Conservation (phyloP, 2,113 vertebrate species). For the rabbit (Oryctolagus cuniculus) region DNA sequence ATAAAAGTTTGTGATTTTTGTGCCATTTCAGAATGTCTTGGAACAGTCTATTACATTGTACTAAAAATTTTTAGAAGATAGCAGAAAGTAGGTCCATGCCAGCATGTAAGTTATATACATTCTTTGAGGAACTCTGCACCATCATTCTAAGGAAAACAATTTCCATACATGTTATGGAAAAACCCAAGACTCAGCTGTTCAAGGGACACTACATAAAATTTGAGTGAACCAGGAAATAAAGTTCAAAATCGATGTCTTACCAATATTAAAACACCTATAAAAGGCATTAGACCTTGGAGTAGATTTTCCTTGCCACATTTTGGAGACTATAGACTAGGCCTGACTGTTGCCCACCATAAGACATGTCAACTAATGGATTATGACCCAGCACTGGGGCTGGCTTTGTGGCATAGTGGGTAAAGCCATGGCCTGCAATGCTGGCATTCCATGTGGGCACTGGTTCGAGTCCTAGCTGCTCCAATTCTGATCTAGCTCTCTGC, state of each 20-base stretch:
- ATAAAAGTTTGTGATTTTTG: constrained; percentile 19
- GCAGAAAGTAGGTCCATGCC: not conserved
- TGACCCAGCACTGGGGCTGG: not conserved
- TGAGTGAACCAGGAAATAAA: constrained; percentile 45
- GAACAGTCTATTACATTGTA: constrained; percentile 25
- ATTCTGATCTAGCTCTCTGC: too few relatives aligned
- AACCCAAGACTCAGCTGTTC: not conserved
- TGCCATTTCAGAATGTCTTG: constrained; percentile 55
- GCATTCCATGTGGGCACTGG: too few relatives aligned
- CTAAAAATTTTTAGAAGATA: constrained; percentile 51
- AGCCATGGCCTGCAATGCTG: too few relatives aligned
- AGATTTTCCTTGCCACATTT: not conserved
- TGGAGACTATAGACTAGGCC: not conserved
- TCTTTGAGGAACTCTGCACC: not conserved
- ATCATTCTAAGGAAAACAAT: not conserved
- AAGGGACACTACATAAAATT: constrained; percentile 6
- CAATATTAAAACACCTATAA: not conserved
- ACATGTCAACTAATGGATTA: not conserved
- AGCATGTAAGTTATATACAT: not conserved
- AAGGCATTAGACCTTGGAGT: not conserved
- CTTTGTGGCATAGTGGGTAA: too few relatives aligned
- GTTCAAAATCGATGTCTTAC: not conserved
- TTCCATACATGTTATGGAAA: not conserved
- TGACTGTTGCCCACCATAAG: not conserved
- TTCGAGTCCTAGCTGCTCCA: too few relatives aligned